A percentile compares a stretch with the other conserved stretches of the same genome.
These are phyloP conservation scores for Callaeas wilsoni DNA, from an alignment of 2,113 vertebrate genomes.

Conservation along the genomic window DNA sequence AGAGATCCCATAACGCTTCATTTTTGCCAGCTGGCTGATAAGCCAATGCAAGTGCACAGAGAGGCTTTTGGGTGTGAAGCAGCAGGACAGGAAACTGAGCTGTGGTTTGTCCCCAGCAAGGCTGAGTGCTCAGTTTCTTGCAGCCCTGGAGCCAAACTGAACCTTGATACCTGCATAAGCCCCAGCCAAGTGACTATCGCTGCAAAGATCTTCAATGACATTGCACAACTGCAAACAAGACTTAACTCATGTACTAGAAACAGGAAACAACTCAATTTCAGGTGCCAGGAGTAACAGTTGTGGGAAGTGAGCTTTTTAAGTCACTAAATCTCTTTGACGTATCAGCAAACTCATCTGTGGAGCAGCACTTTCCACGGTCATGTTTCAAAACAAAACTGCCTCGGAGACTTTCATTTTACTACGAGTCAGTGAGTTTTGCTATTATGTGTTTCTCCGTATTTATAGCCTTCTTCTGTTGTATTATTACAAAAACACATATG, in stretches of 20 bases:
- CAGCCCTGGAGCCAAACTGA: background rate
- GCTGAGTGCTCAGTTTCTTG: background rate
- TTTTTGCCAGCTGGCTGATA: background rate
- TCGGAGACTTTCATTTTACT: background rate
- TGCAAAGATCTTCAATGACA: background rate
- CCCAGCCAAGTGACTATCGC: background rate
- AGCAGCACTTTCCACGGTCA: background rate
- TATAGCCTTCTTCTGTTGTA: background rate
- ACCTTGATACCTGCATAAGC: background rate
- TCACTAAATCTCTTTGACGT: background rate
- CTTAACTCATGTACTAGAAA: background rate
- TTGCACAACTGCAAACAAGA: slow-evolving; percentile 4
- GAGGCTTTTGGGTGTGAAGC: background rate
- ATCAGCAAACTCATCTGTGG: background rate
- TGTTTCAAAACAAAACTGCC: slow-evolving; percentile 18
- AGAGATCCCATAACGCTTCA: background rate
- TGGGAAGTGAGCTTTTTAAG: background rate
- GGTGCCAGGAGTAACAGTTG: background rate
- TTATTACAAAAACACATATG: background rate
- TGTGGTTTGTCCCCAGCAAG: background rate
- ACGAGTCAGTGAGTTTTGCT: background rate
- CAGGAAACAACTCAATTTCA: background rate
- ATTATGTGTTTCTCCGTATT: background rate
- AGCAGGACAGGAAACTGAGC: background rate
- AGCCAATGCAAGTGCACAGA: background rate